A percentile compares a stretch with the other conserved stretches of the same genome.
These are phyloP conservation scores for Tiliacea citrago DNA, from an alignment of 2,888 invertebrate species.

Conservation along the genomic window DNA sequence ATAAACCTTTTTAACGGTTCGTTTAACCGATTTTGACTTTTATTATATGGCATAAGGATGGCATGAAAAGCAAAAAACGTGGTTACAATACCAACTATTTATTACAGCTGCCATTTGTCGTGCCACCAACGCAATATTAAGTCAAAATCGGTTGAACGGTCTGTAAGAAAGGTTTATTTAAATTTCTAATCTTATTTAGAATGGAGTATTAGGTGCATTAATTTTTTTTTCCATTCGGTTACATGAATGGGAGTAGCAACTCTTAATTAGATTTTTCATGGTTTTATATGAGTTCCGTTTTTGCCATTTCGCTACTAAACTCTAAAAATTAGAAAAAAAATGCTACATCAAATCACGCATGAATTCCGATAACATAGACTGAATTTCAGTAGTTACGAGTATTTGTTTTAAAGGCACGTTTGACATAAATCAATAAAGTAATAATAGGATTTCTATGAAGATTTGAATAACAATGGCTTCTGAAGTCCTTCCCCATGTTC, in stretches of 20 bases:
- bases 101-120: too few relatives aligned
- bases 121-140: too few relatives aligned
- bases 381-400: not conserved
- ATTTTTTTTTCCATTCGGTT: not conserved
- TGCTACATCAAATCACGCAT: not conserved
- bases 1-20: too few relatives aligned
- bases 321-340: not conserved
- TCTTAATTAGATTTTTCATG: not conserved
- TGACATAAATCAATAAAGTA: not conserved
- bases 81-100: too few relatives aligned
- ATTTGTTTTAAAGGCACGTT: not conserved
- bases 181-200: too few relatives aligned
- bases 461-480: not conserved
- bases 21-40: too few relatives aligned
- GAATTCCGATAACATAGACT: not conserved
- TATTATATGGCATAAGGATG: too few relatives aligned
- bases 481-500: not conserved
- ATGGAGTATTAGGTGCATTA: not conserved
- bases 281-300: not conserved
- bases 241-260: not conserved
- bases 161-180: too few relatives aligned
- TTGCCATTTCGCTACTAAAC: not conserved
- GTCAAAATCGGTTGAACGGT: too few relatives aligned
- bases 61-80: too few relatives aligned
- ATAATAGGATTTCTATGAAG: not conserved